Conservation (phyloP, 2,113 vertebrate genomes). For the Otis tarda region DNA sequence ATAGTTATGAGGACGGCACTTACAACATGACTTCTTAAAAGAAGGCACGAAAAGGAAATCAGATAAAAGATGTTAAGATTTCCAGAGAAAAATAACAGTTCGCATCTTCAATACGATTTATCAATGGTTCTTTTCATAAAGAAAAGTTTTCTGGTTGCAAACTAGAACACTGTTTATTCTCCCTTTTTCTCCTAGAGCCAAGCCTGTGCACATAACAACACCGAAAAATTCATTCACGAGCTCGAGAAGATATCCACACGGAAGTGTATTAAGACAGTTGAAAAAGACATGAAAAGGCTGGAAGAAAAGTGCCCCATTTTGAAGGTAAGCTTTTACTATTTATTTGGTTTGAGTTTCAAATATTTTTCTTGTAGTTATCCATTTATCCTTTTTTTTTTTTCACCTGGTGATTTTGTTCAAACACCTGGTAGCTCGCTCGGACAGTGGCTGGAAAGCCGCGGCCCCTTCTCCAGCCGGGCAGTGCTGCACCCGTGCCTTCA, state of each 20-base stretch:
- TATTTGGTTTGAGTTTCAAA: not conserved
- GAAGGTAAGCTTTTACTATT: not conserved
- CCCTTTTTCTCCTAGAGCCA: not conserved
- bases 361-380: not conserved
- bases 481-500: not conserved
- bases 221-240: not conserved
- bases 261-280: not conserved
- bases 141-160: not conserved
- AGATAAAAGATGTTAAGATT: not conserved
- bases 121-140: not conserved
- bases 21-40: not conserved
- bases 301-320: rapidly evolving
- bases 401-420: not conserved
- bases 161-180: not conserved
- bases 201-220: not conserved
- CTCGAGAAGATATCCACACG: rapidly evolving
- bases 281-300: not conserved
- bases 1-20: not conserved
- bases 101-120: not conserved
- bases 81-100: not conserved
- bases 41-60: not conserved
- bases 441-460: not conserved
- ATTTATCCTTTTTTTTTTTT: too few species aligned
- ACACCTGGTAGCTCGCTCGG: not conserved
- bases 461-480: not conserved